Evolutionary conservation across 2,888 invertebrate genomes (phyloP), one percentile per base, ranked within the genome.

Genomic region (Cyaniris semiargus): DNA sequence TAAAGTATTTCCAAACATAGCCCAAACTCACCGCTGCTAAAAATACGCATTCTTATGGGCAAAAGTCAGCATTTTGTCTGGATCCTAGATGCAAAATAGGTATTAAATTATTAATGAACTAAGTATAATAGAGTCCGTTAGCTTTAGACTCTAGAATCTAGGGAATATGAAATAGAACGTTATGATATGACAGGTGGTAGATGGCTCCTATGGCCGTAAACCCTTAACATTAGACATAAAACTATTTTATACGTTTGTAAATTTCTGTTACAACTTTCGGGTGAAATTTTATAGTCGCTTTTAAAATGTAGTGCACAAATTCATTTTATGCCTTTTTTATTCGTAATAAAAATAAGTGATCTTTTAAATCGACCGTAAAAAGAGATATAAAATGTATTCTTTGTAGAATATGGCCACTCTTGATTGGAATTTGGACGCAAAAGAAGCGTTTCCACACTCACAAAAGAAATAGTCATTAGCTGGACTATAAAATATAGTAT

Each of bases 261-360:
- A 66, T 66, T 66, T 66, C 8, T 27, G 66, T 66, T 27, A 66
- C 31, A 66, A 27, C 13, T 66, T 66, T 66, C 27, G 27, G 66
- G 66, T 66, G 66, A 66, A 66, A 27, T 66, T 66, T 66, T 66
- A 66, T 27, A 15, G 66, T 18, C 66, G 15, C 66, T 66, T 66
- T 66, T 31, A 66, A 66, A 66, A 66, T 66, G 66, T 66, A 66
- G 66, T 66, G 66, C 15, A 66, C 66, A 66, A 31, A 66, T 18
- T 66, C 66, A 66, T 66, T 66, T 66, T 66, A 66, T 66, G 66
- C 66, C 66, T 66, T 27, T 66, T 66, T 66, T 66, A 66, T 66
- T 66, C 15, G 27, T 31, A 66, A 66, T 66, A 66, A 66, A 66
- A 31, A 27, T 66, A 66, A 27, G 66, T 66, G 66, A 66, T 31